Conservation (phyloP, 2,797 vertebrate species). For the Neomorphus geoffroyi region DNA sequence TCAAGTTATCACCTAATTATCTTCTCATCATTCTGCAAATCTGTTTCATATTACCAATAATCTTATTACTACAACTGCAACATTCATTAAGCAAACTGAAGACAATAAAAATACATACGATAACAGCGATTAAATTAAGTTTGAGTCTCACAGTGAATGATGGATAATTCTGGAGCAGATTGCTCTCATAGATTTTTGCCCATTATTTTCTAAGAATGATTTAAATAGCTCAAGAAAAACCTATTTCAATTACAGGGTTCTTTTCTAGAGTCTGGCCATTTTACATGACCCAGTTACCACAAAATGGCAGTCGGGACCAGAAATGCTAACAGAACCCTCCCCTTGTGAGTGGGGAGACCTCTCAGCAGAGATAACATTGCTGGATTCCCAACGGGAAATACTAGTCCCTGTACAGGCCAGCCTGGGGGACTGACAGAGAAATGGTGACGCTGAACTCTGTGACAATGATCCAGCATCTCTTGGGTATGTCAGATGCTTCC, state of each 20-base stretch:
- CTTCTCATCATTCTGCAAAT: conserved; percentile 64
- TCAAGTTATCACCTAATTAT: conserved; percentile 73
- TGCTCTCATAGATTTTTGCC: not conserved
- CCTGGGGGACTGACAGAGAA: not conserved
- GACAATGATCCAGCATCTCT: not conserved
- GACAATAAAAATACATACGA: conserved; percentile 53
- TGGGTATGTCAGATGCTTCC: not conserved
- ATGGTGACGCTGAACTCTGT: not conserved
- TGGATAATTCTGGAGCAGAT: conserved; percentile 8
- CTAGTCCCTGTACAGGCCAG: not conserved
- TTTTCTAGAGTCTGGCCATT: not conserved
- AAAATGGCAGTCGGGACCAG: not conserved
- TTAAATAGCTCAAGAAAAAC: conserved; percentile 23
- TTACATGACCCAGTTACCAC: not conserved
- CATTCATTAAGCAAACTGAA: conserved; percentile 55
- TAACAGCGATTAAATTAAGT: conserved; percentile 62
- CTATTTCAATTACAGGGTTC: not conserved
- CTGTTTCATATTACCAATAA: conserved; percentile 63
- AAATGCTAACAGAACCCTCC: not conserved
- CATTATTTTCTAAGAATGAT: conserved; percentile 26
- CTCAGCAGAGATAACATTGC: not conserved
- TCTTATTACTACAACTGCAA: conserved; percentile 65
- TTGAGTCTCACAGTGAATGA: conserved; percentile 41
- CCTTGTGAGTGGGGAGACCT: not conserved
- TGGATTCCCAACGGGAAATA: not conserved